A percentile compares a stretch with the other conserved stretches of the same genome.
These are phyloP conservation scores for Otus scops DNA, from an alignment of 2,797 vertebrate genomes.

Conservation along the genomic window DNA sequence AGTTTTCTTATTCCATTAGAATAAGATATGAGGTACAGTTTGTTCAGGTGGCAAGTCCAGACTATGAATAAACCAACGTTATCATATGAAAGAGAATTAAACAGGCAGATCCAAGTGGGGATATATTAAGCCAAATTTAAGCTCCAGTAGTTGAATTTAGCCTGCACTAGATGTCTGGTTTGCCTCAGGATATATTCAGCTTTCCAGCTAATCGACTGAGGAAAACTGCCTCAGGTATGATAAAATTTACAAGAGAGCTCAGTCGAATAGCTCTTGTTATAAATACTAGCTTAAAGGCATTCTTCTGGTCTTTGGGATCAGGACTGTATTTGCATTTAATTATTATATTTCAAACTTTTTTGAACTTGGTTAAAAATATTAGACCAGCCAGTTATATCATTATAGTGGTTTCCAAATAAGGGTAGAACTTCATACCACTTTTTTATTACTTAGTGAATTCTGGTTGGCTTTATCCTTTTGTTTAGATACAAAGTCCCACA, in stretches of 20 bases:
- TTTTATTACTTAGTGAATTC: neutral
- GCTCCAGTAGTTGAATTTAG: conserved; percentile 87
- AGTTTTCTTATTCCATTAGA: conserved; percentile 76
- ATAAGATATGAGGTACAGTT: conserved; percentile 84
- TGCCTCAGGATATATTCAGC: conserved; percentile 88
- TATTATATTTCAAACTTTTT: conserved; percentile 76
- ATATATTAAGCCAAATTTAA: conserved; percentile 93
- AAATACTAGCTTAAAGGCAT: conserved; percentile 90
- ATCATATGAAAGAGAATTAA: conserved; percentile 90
- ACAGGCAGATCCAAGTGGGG: conserved; percentile 85
- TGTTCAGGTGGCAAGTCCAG: conserved; percentile 80
- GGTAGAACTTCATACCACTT: neutral
- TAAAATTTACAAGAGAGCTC: conserved; percentile 93
- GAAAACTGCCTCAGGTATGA: conserved; percentile 91
- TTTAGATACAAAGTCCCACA: neutral
- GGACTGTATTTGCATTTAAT: conserved; percentile 88
- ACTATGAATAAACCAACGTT: conserved; percentile 78
- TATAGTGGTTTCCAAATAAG: neutral
- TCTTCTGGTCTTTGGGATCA: conserved; percentile 82
- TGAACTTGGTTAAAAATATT: conserved; percentile 69
- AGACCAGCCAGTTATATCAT: conserved; percentile 61
- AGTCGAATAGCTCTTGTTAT: conserved; percentile 84
- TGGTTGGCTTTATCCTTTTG: neutral
- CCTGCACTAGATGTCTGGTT: conserved; percentile 84
- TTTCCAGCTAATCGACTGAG: conserved; percentile 78